Evolutionary conservation across 2,888 invertebrate species (phyloP).

Genomic region (Agonopterix heracliana): DNA sequence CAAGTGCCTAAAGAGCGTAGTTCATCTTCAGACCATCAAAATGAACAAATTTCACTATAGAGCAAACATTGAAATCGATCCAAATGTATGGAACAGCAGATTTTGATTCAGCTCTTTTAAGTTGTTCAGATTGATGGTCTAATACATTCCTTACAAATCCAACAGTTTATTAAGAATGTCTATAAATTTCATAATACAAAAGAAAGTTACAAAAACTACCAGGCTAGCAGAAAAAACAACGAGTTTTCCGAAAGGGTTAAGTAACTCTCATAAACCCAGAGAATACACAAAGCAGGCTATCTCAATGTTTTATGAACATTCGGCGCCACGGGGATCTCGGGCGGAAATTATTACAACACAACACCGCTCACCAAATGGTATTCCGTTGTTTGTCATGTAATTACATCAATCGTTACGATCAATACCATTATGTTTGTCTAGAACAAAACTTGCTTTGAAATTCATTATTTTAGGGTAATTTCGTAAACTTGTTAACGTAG

Average conservation of each 20-base stretch:
- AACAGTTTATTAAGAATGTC: no score
- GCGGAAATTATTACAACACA: conserved; percentile 30
- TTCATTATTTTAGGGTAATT: neutral
- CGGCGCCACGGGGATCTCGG: conserved; percentile 19
- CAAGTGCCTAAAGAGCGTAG: no score
- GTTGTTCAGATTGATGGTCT: no score
- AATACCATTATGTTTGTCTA: neutral
- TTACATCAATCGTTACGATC: conserved; percentile 2
- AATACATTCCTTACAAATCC: no score
- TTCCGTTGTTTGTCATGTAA: conserved; percentile 3
- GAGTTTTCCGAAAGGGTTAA: conserved; percentile 43
- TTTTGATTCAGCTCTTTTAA: no score
- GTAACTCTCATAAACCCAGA: conserved; percentile 41
- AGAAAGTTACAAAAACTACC: no score
- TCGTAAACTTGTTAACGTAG: neutral
- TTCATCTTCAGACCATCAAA: no score
- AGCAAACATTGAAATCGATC: no score
- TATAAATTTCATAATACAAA: no score
- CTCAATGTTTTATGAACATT: conserved; percentile 33
- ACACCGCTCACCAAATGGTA: neutral
- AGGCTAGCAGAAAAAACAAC: conserved; percentile 13
- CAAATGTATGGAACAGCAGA: no score
- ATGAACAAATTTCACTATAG: no score
- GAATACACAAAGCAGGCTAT: conserved; percentile 37
- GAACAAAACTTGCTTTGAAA: no score